Evolutionary conservation across 2,888 invertebrate genomes (phyloP), one percentile per base, ranked within the genome.

Genomic region (Caenorhabditis plicata): DNA sequence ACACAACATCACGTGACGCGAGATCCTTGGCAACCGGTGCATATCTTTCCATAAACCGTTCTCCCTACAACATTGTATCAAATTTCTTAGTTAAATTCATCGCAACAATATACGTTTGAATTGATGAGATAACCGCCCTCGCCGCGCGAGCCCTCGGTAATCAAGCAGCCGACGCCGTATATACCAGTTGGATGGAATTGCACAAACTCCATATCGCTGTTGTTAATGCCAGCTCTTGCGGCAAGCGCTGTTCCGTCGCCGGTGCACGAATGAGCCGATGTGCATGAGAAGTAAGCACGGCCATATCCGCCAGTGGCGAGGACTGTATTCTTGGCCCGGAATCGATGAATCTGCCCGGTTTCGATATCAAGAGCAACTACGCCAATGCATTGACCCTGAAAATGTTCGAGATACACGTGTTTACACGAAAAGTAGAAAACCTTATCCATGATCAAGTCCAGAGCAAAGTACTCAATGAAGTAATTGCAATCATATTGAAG

Each of bases 161-260:
- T 96, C 48, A 98, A 86, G 80, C 96, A 96, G 3, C 98, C 98
- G 48, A 94, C 95, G 4, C 96, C 96, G 82, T 96, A 98, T 82
- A 98, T 95, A 79, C 91, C 93, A 48, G 98, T 99, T 0, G 98
- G 98, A 82, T 98, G 98, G 85, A 98, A 99, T 85, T 99, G 98
- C 39, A 99, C 90, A 82, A 98, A 98, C 84, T 99, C 98, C 86
- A 98, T 87, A 84, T 98, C 98, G 83, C 95, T 90, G 82, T 89
- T 90, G 58, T 90, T 90, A 26, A 98, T 85, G 20, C 92, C 91
- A 44, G 94, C 96, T 52, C 98, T 87, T 7, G 91, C 87, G 0
- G 90, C 88, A 91, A 98, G 91, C 9, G 93, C 98, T 15, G 58
- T 58, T 39, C 58, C 77, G 50, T 78, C 77, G 19, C 94, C 94